Conservation (phyloP, 2,888 invertebrate genomes). For the Strigamia transsilvanica region DNA sequence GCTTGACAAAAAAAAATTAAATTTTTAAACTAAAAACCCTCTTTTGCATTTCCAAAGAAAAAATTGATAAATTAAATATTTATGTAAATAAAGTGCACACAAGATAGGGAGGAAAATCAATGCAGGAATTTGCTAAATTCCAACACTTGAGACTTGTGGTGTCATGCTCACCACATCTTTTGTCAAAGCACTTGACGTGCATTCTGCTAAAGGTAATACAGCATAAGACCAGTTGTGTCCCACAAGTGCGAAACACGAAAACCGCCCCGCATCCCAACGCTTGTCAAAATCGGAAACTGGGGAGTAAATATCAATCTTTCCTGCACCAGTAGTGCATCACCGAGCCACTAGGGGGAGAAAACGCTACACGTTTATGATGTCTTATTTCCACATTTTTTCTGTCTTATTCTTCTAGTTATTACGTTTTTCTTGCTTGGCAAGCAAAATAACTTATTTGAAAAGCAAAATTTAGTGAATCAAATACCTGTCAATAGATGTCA, state of each 20-base stretch:
- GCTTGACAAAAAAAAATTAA: not conserved
- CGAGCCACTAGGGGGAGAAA: not conserved
- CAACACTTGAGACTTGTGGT: conserved; percentile 10
- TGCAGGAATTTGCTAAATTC: not conserved
- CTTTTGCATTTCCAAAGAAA: not conserved
- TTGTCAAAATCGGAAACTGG: not conserved
- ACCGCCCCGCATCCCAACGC: not conserved
- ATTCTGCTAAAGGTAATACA: not conserved
- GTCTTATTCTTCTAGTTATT: not conserved
- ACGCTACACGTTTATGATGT: not conserved
- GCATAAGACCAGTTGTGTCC: conserved; percentile 5
- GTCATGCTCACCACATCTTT: not conserved
- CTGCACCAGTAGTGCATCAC: not conserved
- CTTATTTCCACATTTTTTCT: not conserved
- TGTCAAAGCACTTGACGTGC: conserved; percentile 7
- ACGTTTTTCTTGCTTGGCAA: not conserved
- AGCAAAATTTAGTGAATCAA: not conserved
- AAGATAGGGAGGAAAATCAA: not conserved
- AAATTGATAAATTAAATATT: not conserved
- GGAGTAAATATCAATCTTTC: conserved; percentile 7
- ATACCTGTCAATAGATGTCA: not conserved
- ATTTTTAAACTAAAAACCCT: not conserved
- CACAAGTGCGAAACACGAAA: conserved; percentile 17
- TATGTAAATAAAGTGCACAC: no score
- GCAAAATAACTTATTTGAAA: no score